Percentiles rank a stretch among this genome's conserved stretches.
phyloP scores from a whole-genome alignment of 2,888 invertebrate species.

The Siphlonurus alternatus region DNA sequence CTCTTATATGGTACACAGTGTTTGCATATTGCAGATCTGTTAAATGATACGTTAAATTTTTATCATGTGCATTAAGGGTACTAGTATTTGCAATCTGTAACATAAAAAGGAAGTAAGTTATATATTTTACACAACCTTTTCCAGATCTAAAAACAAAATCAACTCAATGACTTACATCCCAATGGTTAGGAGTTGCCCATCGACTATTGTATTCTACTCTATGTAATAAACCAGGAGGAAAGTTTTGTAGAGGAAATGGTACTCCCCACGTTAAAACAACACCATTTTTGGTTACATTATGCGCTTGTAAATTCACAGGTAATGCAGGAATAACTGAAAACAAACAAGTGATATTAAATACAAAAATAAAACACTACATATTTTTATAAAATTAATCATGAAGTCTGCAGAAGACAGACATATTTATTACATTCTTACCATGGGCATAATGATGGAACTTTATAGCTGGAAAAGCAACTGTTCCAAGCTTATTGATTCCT shows the following conservation, averaged over 20 bases:
- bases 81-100: slow-evolving; percentile 11
- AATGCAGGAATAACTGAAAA: slow-evolving; percentile 31
- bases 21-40: slow-evolving; percentile 44
- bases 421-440: too few species aligned
- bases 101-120: not conserved
- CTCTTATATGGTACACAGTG: slow-evolving; percentile 51
- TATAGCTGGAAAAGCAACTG: slow-evolving; percentile 27
- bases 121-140: not conserved
- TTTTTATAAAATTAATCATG: not conserved
- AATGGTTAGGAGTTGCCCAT: slow-evolving; percentile 27
- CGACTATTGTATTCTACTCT: slow-evolving; percentile 34
- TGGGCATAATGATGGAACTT: slow-evolving; percentile 39
- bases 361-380: not conserved
- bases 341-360: slow-evolving; percentile 7
- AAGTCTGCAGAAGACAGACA: too few species aligned
- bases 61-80: slow-evolving; percentile 5
- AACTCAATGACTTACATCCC: slow-evolving; percentile 20
- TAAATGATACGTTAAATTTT: slow-evolving; percentile 25
- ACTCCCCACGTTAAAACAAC: slow-evolving; percentile 32
- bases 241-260: slow-evolving; percentile 29
- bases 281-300: slow-evolving; percentile 30
- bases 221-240: slow-evolving; percentile 32
- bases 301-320: slow-evolving; percentile 29
- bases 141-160: not conserved
- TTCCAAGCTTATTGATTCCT: slow-evolving; percentile 45